Evolutionary conservation across 1,140 invertebrate species (phyloP).

Genomic region (Ruditapes philippinarum): DNA sequence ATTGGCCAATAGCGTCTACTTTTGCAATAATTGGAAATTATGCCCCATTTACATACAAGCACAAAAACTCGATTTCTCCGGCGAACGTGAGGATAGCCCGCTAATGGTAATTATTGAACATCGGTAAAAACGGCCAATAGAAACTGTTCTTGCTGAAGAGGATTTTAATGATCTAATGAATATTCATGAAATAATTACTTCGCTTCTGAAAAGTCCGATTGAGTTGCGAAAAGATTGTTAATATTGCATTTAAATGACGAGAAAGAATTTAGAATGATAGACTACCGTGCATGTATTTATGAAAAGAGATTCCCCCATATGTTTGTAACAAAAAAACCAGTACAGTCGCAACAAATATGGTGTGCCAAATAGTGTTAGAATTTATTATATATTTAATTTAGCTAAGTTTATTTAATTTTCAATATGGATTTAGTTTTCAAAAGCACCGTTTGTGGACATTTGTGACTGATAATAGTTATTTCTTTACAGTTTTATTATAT

Average conservation of each 20-base stretch:
- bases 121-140: constrained; percentile 40
- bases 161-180: constrained; percentile 29
- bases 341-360: no score
- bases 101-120: constrained; percentile 37
- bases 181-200: constrained; percentile 25
- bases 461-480: no score
- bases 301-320: no score
- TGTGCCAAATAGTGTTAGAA: no score
- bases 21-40: constrained; percentile 55
- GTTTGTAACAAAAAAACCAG: no score
- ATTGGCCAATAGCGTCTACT: constrained; percentile 40
- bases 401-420: no score
- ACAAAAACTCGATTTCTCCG: constrained; percentile 9
- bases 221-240: not conserved
- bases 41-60: constrained; percentile 38
- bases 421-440: no score
- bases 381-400: no score
- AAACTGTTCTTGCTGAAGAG: not conserved
- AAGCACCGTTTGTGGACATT: no score
- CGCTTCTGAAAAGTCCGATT: not conserved
- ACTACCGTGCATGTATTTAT: no score
- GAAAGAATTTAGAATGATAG: no score
- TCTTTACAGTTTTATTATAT: no score
- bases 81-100: not conserved
- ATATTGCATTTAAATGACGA: not conserved